Evolutionary conservation across 2,888 invertebrate genomes (phyloP), one percentile per base, ranked within the genome.

Genomic region (Leucophenga montana): DNA sequence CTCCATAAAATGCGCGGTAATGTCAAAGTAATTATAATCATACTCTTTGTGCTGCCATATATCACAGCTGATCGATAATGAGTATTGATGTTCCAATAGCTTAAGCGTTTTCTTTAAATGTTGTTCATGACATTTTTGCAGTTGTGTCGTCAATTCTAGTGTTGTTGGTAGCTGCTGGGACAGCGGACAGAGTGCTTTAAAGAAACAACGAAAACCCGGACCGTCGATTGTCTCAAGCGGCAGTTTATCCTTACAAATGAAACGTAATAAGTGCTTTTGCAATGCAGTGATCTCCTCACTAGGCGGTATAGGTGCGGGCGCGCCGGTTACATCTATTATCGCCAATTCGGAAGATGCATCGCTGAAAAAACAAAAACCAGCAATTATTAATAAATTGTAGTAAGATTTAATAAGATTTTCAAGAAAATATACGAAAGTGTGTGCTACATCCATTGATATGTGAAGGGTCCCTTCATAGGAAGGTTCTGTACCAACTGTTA

Each of bases 141-240:
- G 22, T 22, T 22, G 20, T 3, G 46, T 13, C 9, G 20, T 44
- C 14, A 62, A 33, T 13, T 62, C 62, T 3, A 13, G 11, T 20
- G 20, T 11, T 14, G 14, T 46, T 8, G 46, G 62, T 14, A 61
- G n/a, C n/a, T 18, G 33, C 14, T 61, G 39, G 4, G 39, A 11
- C 8, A 62, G 22, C 8, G 62, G 62, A 22, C 62, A 62, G 20
- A 62, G 62, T 14, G 62, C 11, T 13, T 16, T 20, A 46, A 62
- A 46, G 0, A 62, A 46, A 11, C 14, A 3, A 22, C 14, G n/a
- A 33, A 62, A 62, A 4, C 62, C 62, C 11, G 6, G 14, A 8
- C 62, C 46, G 5, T 62, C 62, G 11, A 62, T 39, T 18, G 20
- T 62, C 6, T 62, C 62, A 13, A 62, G 20, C 9, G 62, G 46